These are phyloP conservation scores for Pollenia angustigena DNA, from an alignment of 2,888 invertebrate genomes.

Conservation along the genomic window DNA sequence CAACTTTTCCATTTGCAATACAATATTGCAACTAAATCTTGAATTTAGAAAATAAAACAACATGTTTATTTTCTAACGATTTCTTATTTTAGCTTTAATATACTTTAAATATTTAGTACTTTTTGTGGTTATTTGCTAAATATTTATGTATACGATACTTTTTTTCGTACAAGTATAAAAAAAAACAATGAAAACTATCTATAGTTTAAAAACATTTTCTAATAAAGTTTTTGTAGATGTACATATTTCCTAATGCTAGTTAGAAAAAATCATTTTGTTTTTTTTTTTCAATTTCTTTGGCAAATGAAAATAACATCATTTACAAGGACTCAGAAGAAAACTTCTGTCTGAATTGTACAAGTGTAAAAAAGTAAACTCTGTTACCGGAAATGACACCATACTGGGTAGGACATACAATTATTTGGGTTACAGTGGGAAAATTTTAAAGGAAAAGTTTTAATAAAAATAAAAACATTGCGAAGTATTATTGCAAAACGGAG, in stretches of 20 bases:
- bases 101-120: slow-evolving; percentile 6
- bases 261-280: slow-evolving; percentile 13
- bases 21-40: slow-evolving; percentile 44
- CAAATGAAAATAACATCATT: slow-evolving; percentile 14
- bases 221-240: slow-evolving; percentile 39
- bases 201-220: slow-evolving; percentile 20
- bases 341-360: slow-evolving; percentile 20
- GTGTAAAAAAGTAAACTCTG: slow-evolving; percentile 35
- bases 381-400: slow-evolving; percentile 60
- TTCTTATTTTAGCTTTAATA: slow-evolving; percentile 15
- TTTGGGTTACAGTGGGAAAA: background rate
- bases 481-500: no score
- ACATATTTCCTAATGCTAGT: slow-evolving; percentile 20
- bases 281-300: slow-evolving; percentile 20
- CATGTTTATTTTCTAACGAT: slow-evolving; percentile 15
- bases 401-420: slow-evolving; percentile 1
- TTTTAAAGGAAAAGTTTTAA: background rate
- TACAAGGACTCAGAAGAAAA: slow-evolving; percentile 13
- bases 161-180: slow-evolving; percentile 5
- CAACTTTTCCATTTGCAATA: slow-evolving; percentile 11
- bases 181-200: slow-evolving; percentile 15
- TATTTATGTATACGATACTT: background rate
- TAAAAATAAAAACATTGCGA: background rate
- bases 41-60: background rate
- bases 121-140: background rate